Percentiles rank a stretch among this genome's conserved stretches.
These are phyloP conservation scores for Sthenelais limicola DNA, from an alignment of 2,888 invertebrate species.

Conservation along the genomic window DNA sequence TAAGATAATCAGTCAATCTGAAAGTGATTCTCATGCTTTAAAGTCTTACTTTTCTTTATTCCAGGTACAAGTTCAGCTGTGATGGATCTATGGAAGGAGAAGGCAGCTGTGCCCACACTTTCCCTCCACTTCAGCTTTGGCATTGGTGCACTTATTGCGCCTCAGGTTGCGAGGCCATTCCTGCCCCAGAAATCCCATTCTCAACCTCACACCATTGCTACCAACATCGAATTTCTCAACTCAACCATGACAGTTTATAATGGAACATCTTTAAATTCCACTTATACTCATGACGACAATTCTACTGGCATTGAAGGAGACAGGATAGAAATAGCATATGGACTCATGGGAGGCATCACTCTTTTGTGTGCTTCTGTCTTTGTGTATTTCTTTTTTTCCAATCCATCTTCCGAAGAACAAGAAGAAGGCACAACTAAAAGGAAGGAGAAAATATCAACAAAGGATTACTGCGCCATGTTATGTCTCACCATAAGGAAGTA, in stretches of 20 bases:
- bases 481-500: neutral
- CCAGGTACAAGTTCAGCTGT: conserved; percentile 38
- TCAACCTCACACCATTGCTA: neutral
- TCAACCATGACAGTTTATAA: neutral
- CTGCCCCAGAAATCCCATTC: neutral
- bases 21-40: too few species aligned
- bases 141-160: conserved; percentile 44
- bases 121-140: conserved; percentile 45
- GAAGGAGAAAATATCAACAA: neutral
- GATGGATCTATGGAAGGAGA: conserved; percentile 42
- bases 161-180: conserved; percentile 44
- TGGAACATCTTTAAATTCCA: neutral
- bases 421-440: neutral
- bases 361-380: neutral
- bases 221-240: neutral
- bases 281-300: neutral
- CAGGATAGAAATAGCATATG: conserved; percentile 28
- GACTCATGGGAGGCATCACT: conserved; percentile 8
- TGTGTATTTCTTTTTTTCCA: too few species aligned
- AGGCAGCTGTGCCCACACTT: conserved; percentile 40
- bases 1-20: too few species aligned
- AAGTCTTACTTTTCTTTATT: too few species aligned
- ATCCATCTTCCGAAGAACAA: neutral
- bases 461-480: neutral
- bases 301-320: neutral